A percentile compares a stretch with the other conserved stretches of the same genome.
phyloP scores from a whole-genome alignment of 2,888 invertebrate species.

The Zele albiditarsus region DNA sequence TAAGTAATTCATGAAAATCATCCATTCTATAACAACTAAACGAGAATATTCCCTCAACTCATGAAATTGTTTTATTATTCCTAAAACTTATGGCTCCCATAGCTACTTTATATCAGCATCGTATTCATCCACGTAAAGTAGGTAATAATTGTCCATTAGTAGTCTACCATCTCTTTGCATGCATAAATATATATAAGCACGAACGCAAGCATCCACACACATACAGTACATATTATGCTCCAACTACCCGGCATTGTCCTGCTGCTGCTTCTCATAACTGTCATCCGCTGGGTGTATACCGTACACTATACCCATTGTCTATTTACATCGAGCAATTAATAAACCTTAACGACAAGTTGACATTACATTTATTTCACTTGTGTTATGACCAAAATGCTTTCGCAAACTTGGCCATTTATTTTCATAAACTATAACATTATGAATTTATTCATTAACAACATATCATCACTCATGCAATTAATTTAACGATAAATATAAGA shows the following conservation, averaged over 20 bases:
- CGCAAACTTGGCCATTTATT: not conserved
- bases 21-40: too few species aligned
- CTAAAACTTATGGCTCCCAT: not conserved
- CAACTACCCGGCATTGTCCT: constrained; percentile 3
- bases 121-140: not conserved
- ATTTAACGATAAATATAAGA: constrained; percentile 35
- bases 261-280: constrained; percentile 6
- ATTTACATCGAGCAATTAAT: constrained; percentile 38
- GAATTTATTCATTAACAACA: not conserved
- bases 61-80: not conserved
- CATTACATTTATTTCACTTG: constrained; percentile 36
- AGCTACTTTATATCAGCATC: not conserved
- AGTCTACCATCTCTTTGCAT: not conserved
- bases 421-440: not conserved
- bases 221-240: not conserved
- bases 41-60: too few species aligned
- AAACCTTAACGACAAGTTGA: constrained; percentile 23
- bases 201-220: not conserved
- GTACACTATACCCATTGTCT: constrained; percentile 8
- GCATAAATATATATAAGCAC: not conserved
- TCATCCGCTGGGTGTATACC: constrained; percentile 1
- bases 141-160: not conserved
- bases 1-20: too few species aligned
- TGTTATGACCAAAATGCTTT: constrained; percentile 8
- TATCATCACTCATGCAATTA: not conserved